Evolutionary conservation across 1,140 invertebrate genomes (phyloP), one percentile per base, ranked within the genome.

Genomic region (Frieseomelitta varia): DNA sequence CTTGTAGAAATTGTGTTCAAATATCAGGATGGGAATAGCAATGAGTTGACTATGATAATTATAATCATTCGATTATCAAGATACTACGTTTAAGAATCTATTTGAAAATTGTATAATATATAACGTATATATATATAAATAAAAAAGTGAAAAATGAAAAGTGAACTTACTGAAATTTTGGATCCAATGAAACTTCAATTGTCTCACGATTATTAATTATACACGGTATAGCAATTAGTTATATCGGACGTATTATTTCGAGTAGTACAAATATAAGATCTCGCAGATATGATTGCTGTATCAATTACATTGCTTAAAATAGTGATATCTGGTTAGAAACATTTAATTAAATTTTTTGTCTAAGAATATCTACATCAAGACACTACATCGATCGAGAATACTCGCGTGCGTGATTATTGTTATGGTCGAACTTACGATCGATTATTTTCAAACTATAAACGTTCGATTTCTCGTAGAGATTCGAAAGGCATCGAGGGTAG

Each of bases 151-250:
- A 69, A 68, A 21, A 27, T 55, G 2, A 19, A 65, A 73, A 51
- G 8, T 61, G 51, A 51, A 24, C 79, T 68, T 77, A 82, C 80
- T 51, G 67, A 67, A 53, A 67, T 82, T 17, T n/a, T 27, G 39
- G 21, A 39, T 65, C 21, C 30, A 12, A 56, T 56, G 73, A 51
- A 56, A 47, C n/a, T 61, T 47, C 30, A 30, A 68, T 67, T 2
- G 30, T 39, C 8, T 47, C 19, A 67, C 56, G 3, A 30, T 56
- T 51, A 82, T 68, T 53, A 34, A 76, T 77, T 56, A 82, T 30
- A 24, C 51, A 56, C 51, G n/a, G 53, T 39, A 30, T 47, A 34
- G 1, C 8, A 17, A 75, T 55, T 51, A 30, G 39, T 67, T 12
- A 55, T 53, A 3, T 34, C 6, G 19, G 17, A n/a, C 19, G 14